Evolutionary conservation across 2,113 vertebrate genomes (phyloP), one percentile per base, ranked within the genome.

Genomic region (Phycodurus eques): DNA sequence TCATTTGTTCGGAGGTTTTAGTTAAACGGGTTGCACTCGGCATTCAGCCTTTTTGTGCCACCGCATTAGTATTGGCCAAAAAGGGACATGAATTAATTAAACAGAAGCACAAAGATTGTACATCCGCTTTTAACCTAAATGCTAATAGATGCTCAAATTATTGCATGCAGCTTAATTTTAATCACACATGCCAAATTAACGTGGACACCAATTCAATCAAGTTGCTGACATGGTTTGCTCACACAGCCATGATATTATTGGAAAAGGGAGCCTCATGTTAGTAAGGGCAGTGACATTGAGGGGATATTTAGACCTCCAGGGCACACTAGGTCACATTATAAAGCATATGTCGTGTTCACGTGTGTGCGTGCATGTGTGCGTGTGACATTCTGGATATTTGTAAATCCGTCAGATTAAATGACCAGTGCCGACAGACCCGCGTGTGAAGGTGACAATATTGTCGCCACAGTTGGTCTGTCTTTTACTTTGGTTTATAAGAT

Each of bases 121-220:
- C 73, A 88, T 85, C 80, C 81, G 74, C 81, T 88, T 81, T 89
- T 88, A 84, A 83, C 83, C 85, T 56, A 80, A 80, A 89, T 87
- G 67, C 33, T 69, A 75, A 27, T 76, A 70, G 51, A 65, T 42
- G 44, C 51, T 70, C 9, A 44, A 70, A 43, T 27, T 12, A 49
- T 33, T 47, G 65, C n/a, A 44, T 4, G 7, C 51, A 68, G 8
- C 61, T 73, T 10, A 64, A 71, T 54, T 84, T 84, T 79, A 67
- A 82, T 85, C 47, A 83, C 68, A 75, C 56, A 35, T 35, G n/a
- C 35, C 17, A 15, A 82, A 83, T 81, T 74, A 80, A 77, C 70
- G 54, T 22, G 66, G 60, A 72, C 51, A 71, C 78, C 74, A 81
- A 59, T 83, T 85, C 54, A 84, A 81, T 89, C 80, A 76, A 70